Evolutionary conservation across 2,888 invertebrate species (phyloP).

Genomic region (Mimachlamys varia): DNA sequence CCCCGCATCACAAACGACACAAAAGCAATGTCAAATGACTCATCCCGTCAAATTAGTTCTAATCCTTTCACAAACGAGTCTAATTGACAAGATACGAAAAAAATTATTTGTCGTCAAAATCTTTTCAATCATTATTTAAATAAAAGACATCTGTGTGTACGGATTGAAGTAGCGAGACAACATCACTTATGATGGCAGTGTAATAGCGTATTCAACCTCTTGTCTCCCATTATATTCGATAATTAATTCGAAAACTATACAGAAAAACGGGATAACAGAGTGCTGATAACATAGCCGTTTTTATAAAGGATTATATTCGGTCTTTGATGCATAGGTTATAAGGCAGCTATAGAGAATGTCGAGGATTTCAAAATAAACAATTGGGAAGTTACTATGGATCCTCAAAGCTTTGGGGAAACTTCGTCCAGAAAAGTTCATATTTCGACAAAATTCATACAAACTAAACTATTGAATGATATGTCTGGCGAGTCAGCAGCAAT

Average conservation of each 20-base stretch:
- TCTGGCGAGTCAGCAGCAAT: no score
- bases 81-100: conserved; percentile 14
- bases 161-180: neutral
- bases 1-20: neutral
- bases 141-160: conserved; percentile 15
- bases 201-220: neutral
- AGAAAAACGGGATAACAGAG: neutral
- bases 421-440: no score
- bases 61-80: neutral
- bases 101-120: conserved; percentile 8
- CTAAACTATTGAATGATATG: no score
- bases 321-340: neutral
- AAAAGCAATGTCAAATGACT: neutral
- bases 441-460: no score
- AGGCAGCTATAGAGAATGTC: neutral
- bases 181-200: neutral
- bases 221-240: neutral
- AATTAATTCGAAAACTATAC: neutral
- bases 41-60: neutral
- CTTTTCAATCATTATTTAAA: conserved; percentile 21
- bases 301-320: neutral
- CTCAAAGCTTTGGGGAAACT: no score
- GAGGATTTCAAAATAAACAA: neutral
- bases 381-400: no score
- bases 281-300: neutral